A percentile compares a stretch with the other conserved stretches of the same genome.
These are phyloP conservation scores for Telmatochromis sp. DNA, from an alignment of 2,113 vertebrate genomes.

Conservation along the genomic window DNA sequence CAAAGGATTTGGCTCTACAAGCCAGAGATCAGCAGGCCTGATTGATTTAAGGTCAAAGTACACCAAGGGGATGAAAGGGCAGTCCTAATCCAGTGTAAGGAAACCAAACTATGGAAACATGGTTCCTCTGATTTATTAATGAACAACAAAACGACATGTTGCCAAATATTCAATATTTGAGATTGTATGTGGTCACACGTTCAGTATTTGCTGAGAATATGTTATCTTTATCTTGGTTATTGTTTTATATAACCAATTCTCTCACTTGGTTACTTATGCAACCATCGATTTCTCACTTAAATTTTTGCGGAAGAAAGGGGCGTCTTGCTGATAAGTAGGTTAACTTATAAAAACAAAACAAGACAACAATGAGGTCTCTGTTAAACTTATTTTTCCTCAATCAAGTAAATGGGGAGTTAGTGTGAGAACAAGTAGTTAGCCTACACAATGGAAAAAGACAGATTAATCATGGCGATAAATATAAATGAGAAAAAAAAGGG, in stretches of 20 bases:
- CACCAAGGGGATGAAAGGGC: neutral
- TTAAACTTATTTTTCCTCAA: neutral
- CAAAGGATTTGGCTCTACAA: conserved; percentile 33
- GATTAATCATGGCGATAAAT: neutral
- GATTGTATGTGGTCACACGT: neutral
- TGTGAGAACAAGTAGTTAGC: neutral
- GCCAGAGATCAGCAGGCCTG: conserved; percentile 27
- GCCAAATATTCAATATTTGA: neutral
- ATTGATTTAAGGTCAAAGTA: conserved; percentile 30
- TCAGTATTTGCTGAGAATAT: neutral
- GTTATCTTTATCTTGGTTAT: neutral
- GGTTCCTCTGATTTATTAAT: neutral
- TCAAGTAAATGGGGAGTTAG: neutral
- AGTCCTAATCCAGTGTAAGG: neutral
- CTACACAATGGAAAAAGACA: neutral
- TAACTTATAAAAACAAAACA: neutral
- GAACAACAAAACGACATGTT: neutral
- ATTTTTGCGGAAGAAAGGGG: neutral
- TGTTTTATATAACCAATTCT: neutral
- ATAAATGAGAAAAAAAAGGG: neutral
- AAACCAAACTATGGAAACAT: neutral
- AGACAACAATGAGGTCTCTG: neutral
- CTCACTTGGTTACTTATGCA: neutral
- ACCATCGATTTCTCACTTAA: neutral
- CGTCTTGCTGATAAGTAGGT: neutral